Base-by-base conservation (phyloP, 2,797 vertebrate genomes). In the Neomorphus geoffroyi region DNA sequence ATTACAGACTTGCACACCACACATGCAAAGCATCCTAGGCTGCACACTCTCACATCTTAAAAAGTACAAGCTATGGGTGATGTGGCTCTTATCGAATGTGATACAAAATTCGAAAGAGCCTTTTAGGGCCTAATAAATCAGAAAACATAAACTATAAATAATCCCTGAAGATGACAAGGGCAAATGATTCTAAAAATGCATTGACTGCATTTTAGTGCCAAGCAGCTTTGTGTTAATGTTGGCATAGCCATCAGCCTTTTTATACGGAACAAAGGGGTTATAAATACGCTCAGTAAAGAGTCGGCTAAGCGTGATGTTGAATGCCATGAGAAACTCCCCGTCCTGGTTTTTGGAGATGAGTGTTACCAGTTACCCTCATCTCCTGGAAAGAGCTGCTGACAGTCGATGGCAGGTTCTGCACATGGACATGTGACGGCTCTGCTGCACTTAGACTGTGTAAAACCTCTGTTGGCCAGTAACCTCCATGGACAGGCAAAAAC, bases 121-220 rank as follows among this genome's bases (percentile, higher is more conserved):
- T 91, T 94, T 72, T 71, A 72, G 43, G 50, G 32, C 61, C 45
- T 53, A 16, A 54, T 84, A 94, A 92, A 87, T 95, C 64, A 74
- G 72, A 24, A 83, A 71, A 78, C 32, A 45, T 30, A 54, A 89
- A 61, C 65, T 75, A 21, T 94, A 90, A 64, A 79, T 96, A 84
- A 80, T 39, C 58, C 65, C 58, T 75, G 82, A 70, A 56, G 43
- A 80, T 48, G 77, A 77, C 95, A 94, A 90, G 80, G 85, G 78
- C 88, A 83, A 51, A 80, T 95, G 74, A 90, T 91, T 88, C 83
- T 89, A 54, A 82, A 91, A 92, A 83, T 54, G 69, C 75, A 70
- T 79, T 78, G 70, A 13, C 56, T 83, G 81, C 8, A 0, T 71
- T 94, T 80, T 58, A 66, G 46, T 78, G 81, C 91, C 50, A 66